These are phyloP conservation scores for Psilanteris sp. DNA, from an alignment of 1,140 invertebrate species.

Conservation along the genomic window DNA sequence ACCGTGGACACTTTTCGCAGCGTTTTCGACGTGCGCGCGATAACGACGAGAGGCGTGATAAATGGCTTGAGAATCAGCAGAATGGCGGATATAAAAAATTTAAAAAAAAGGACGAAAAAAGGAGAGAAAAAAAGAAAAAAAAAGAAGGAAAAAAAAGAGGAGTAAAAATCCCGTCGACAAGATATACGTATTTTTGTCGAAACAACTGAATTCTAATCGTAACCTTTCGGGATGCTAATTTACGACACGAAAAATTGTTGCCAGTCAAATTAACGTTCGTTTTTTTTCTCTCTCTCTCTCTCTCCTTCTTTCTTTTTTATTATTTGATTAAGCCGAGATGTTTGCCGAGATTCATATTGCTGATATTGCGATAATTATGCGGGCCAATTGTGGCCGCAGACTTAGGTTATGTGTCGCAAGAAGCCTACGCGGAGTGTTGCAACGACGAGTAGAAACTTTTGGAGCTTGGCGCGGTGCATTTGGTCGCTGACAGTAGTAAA, in stretches of 20 bases:
- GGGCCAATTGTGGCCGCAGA: slow-evolving; percentile 10
- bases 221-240: slow-evolving; percentile 48
- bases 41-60: slow-evolving; percentile 62
- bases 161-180: slow-evolving; percentile 28
- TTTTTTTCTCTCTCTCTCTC: too few species aligned
- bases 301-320: too few species aligned
- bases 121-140: too few species aligned
- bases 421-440: not conserved
- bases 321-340: slow-evolving; percentile 28
- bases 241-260: slow-evolving; percentile 37
- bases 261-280: slow-evolving; percentile 57
- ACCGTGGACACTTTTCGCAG: slow-evolving; percentile 52
- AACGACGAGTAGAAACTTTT: too few species aligned
- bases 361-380: slow-evolving; percentile 37
- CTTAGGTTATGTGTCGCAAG: slow-evolving; percentile 8
- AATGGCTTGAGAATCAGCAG: slow-evolving; percentile 43
- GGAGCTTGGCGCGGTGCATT: slow-evolving; percentile 18
- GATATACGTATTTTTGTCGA: slow-evolving; percentile 55
- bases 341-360: slow-evolving; percentile 15
- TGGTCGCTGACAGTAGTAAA: slow-evolving; percentile 16
- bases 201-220: slow-evolving; percentile 63
- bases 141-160: too few species aligned
- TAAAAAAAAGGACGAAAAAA: too few species aligned
- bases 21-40: slow-evolving; percentile 58
- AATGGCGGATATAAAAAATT: slow-evolving; percentile 59